Base-by-base conservation (phyloP, 2,113 vertebrate species). In the Pagrus major region DNA sequence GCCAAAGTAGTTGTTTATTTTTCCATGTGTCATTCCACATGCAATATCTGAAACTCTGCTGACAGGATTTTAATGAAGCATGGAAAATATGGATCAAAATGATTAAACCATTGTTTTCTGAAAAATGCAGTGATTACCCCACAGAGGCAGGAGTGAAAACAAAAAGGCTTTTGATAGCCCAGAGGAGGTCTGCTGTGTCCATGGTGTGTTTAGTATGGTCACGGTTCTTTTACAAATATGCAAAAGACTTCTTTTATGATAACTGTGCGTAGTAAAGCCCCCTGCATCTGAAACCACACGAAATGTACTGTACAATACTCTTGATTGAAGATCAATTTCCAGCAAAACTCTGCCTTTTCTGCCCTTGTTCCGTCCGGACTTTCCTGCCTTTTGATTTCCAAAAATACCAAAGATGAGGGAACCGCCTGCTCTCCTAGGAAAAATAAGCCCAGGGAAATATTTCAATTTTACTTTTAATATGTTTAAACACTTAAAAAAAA, bases 401-500 rank as follows among this genome's bases (percentile, higher is more conserved):
- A 71, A 72, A 65, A 35, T 15, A 1, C 27, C 18, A 55, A 35
- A 54, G 27, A 23, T 31, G 52, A 49, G 55, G 58, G 39, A 79
- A 64, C 11, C 52, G 21, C 60, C 23, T 47, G 52, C 64, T 72
- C 37, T 76, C 31, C 18, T 6, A 20, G 31, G 37, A 70, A 81
- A 60, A 78, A 31, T 29, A 21, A 63, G 42, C 33, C 39, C 16
- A 9, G 25, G 18, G 8, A 59, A 42, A 77, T 51, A 71, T 78
- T 79, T 83, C 47, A 58, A 67, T 84, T 63, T 27, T 70, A 65
- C 47, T 71, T 72, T 42, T 55, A 64, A 86, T 84, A 52, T 37
- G 54, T 41, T 64, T 39, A 49, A 88, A 69, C 2, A 3, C 49
- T 79, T 65, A 42, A 71, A 65, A 66, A 47, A 73, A 78, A 64